phyloP scores from a whole-genome alignment of 1,140 invertebrate species.

The Leptestheria dahalacensis region DNA sequence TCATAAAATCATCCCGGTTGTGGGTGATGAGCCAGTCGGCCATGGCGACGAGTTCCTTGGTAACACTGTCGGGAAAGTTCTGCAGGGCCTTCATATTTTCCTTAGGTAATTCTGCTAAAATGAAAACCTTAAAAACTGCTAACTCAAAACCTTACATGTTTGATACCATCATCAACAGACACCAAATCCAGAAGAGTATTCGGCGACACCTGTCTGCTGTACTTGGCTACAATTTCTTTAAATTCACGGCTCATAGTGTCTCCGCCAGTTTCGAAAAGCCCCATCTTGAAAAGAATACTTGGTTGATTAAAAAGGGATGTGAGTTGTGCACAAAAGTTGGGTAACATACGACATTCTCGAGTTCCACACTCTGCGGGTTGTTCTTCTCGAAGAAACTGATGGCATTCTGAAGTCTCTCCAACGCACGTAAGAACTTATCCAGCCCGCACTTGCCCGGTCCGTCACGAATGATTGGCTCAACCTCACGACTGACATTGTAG shows the following conservation, averaged over 20 bases:
- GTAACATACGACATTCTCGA: constrained; percentile 68
- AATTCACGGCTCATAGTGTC: constrained; percentile 70
- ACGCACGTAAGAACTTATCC: constrained; percentile 58
- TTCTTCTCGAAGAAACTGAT: constrained; percentile 84
- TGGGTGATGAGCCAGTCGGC: constrained; percentile 69
- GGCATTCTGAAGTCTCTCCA: constrained; percentile 71
- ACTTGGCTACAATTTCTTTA: constrained; percentile 62
- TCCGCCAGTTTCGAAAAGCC: constrained; percentile 54
- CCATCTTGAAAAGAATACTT: constrained; percentile 36
- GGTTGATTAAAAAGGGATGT: background rate
- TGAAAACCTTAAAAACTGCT: too few relatives aligned
- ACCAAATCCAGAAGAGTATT: constrained; percentile 72
- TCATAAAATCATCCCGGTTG: constrained; percentile 57
- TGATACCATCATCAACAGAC: constrained; percentile 68
- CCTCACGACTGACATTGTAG: constrained; percentile 73
- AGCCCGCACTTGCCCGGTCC: constrained; percentile 50
- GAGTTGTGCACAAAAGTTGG: background rate
- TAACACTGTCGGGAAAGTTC: constrained; percentile 43
- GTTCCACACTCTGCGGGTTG: constrained; percentile 81
- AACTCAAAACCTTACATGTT: too few relatives aligned
- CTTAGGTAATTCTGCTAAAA: constrained; percentile 18
- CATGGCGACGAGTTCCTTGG: constrained; percentile 57
- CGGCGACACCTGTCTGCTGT: constrained; percentile 72
- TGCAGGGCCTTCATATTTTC: constrained; percentile 29
- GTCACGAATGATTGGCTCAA: constrained; percentile 59